Base-by-base conservation (phyloP, 2,113 vertebrate species). In the Melanotaenia duboulayi region DNA sequence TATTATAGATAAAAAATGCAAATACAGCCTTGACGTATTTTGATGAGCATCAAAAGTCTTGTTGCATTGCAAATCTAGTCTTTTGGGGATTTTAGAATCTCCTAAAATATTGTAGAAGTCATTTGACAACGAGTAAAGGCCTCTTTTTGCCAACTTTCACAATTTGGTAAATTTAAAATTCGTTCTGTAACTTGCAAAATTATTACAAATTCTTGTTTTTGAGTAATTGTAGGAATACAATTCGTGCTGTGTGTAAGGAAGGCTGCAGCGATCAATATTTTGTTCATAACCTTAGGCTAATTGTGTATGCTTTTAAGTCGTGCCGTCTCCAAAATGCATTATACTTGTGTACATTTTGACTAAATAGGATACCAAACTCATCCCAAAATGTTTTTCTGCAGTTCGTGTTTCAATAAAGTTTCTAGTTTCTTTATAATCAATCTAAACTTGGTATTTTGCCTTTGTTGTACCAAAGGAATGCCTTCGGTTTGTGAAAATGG, bases 381-480 rank as follows among this genome's bases (percentile, higher is more conserved):
- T 94, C 95, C 93, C 94, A 95, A 94, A 95, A 89, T 93, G 96
- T 96, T 94, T 95, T 97, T 95, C 95, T 96, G 92, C 94, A 93
- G 94, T 95, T 92, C 92, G 90, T 93, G 90, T 97, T 96, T 96
- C 95, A 97, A 98, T 98, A 98, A 97, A 97, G 96, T 96, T 96
- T 95, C 71, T 96, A 95, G 96, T 94, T 95, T 96, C 95, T 95
- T 96, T 95, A 91, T 95, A 96, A 96, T 95, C 95, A 79, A 94
- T 93, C 90, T 94, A 94, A 96, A 96, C 93, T 91, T 97, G 95
- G 95, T 97, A 96, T 96, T 96, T 96, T 96, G 95, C 94, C 95
- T 97, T 94, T 95, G 89, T 93, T 87, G 83, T 90, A 78, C 87
- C 69, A 90, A 89, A 92, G 76, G 79, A 89, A 84, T 79, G 70